Percentiles rank a stretch among this genome's conserved stretches.
phyloP scores from a whole-genome alignment of 2,113 vertebrate genomes.

The Sylvia atricapilla region DNA sequence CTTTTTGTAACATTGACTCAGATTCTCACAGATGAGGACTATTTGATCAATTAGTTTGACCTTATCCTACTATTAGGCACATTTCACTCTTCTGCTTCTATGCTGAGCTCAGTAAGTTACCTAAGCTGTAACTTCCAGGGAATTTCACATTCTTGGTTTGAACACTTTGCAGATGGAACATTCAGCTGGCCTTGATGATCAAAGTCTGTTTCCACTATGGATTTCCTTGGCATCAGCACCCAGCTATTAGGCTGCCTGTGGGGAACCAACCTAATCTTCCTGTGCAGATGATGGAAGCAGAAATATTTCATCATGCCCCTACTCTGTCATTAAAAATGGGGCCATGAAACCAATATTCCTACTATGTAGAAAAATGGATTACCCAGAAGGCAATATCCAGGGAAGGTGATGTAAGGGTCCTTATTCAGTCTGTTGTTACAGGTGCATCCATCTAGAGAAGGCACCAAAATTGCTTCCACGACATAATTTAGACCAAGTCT shows the following conservation, averaged over 20 bases:
- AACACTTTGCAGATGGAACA: fast-evolving
- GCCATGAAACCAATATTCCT: background rate
- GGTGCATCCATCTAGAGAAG: background rate
- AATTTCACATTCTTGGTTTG: background rate
- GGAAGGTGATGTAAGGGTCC: fast-evolving
- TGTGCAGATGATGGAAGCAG: background rate
- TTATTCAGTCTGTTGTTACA: background rate
- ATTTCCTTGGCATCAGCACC: background rate
- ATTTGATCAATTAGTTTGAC: background rate
- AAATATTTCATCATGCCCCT: background rate
- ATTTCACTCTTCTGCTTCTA: background rate
- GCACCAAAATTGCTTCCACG: background rate
- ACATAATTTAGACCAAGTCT: background rate
- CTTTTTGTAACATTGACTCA: background rate
- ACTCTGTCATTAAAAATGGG: background rate
- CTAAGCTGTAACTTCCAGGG: background rate
- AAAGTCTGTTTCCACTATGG: background rate
- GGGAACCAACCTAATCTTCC: background rate
- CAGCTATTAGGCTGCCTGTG: background rate
- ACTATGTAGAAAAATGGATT: background rate
- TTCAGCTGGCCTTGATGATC: background rate
- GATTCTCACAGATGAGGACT: background rate
- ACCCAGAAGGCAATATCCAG: background rate
- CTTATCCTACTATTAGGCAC: background rate
- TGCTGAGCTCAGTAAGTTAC: background rate